Evolutionary conservation across 1,140 invertebrate species (phyloP).

Genomic region (Cydia fagiglandana): DNA sequence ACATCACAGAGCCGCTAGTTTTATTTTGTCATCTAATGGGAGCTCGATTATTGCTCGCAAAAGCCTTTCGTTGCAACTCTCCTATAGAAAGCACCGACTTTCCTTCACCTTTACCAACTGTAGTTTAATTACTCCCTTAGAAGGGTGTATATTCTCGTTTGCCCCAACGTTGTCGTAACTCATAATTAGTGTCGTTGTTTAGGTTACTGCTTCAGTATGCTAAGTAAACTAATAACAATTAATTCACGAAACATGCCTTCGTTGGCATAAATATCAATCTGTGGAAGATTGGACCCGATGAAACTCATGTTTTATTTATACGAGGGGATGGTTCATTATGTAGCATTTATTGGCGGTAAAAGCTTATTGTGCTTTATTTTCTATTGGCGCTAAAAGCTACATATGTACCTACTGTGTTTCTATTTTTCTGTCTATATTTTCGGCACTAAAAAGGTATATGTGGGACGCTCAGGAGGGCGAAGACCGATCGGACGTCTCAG

Average conservation of each 20-base stretch:
- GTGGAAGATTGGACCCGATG: neutral
- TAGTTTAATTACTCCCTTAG: slow-evolving; percentile 8
- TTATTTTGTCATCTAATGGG: too few relatives aligned
- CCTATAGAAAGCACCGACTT: neutral
- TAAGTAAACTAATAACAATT: slow-evolving; percentile 30
- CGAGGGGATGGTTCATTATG: neutral
- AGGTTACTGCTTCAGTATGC: slow-evolving; percentile 23
- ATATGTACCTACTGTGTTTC: too few relatives aligned
- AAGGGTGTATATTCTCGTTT: slow-evolving; percentile 31
- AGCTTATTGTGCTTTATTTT: neutral
- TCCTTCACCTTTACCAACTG: neutral
- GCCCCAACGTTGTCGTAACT: neutral
- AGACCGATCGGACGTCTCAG: too few relatives aligned
- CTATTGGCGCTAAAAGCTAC: too few relatives aligned
- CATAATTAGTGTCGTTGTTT: slow-evolving; percentile 27
- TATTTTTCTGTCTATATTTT: too few relatives aligned
- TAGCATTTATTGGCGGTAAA: neutral
- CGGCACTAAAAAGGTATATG: too few relatives aligned
- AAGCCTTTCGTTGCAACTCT: neutral
- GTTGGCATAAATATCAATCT: slow-evolving; percentile 17
- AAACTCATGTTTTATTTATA: neutral
- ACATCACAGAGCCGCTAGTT: too few relatives aligned
- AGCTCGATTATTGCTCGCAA: neutral
- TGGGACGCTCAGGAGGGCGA: too few relatives aligned
- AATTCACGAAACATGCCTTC: slow-evolving; percentile 7